Percentiles rank a stretch among this genome's conserved stretches.
Conservation (phyloP, 2,888 invertebrate genomes). For the Caenorhabditis japonica region DNA sequence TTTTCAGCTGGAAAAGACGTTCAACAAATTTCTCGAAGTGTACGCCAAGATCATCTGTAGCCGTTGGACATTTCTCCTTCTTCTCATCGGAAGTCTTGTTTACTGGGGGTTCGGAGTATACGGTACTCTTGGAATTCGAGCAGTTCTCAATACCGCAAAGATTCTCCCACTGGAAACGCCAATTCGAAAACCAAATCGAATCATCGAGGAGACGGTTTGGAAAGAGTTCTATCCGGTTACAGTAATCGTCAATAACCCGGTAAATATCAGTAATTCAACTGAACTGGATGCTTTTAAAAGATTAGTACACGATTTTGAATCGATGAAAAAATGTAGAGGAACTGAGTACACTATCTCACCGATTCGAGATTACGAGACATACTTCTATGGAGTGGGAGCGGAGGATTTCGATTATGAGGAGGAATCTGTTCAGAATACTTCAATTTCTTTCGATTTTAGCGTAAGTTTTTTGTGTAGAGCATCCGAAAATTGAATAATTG, state of each 20-base stretch:
- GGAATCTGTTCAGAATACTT: conserved; percentile 23
- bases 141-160: conserved; percentile 73
- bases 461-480: too few relatives aligned
- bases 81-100: conserved; percentile 35
- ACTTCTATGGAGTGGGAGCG: conserved; percentile 61
- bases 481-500: background rate
- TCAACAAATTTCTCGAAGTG: conserved; percentile 30
- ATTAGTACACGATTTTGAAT: conserved; percentile 72
- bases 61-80: conserved; percentile 23
- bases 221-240: conserved; percentile 76
- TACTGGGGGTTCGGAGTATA: conserved; percentile 64
- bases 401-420: conserved; percentile 66
- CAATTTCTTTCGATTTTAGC: conserved; percentile 24
- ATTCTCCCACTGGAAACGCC: conserved; percentile 72
- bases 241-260: conserved; percentile 70
- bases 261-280: conserved; percentile 61
- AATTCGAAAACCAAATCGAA: conserved; percentile 69
- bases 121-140: conserved; percentile 67
- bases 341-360: conserved; percentile 69
- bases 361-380: conserved; percentile 71
- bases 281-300: conserved; percentile 55
- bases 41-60: conserved; percentile 45
- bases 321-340: conserved; percentile 66
- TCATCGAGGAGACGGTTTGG: conserved; percentile 73
- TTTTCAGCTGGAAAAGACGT: conserved; percentile 30